These are phyloP conservation scores for Papilio gigon DNA, from an alignment of 2,888 invertebrate species.

Conservation along the genomic window DNA sequence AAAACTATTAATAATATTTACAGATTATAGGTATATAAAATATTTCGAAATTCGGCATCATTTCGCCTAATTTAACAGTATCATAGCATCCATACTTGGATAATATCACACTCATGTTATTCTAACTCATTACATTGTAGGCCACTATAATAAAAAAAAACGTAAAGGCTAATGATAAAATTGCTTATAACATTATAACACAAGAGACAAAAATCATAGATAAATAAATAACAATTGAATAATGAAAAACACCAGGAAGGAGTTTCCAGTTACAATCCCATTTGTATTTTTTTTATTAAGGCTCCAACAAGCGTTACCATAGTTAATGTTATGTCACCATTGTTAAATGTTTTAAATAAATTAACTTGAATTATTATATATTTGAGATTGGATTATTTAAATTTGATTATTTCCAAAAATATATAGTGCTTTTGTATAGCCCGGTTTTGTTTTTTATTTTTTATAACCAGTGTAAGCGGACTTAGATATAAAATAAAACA, in stretches of 20 bases:
- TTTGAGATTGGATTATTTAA: no score
- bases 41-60: conserved; percentile 16
- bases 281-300: no score
- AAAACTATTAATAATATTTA: conserved; percentile 18
- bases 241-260: not conserved
- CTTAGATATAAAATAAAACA: not conserved
- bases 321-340: no score
- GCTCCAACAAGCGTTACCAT: no score
- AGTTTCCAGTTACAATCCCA: not conserved
- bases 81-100: conserved; percentile 8
- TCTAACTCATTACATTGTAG: not conserved
- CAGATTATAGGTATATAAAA: conserved; percentile 14
- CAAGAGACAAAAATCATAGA: not conserved
- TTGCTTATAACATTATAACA: not conserved
- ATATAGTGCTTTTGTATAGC: no score
- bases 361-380: no score
- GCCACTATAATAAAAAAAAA: not conserved
- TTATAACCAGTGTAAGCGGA: not conserved
- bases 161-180: not conserved
- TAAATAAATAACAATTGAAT: not conserved
- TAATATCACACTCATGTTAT: conserved; percentile 5
- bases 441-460: no score
- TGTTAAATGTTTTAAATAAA: no score
- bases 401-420: no score
- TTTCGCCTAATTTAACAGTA: not conserved